Evolutionary conservation across 2,797 vertebrate species (phyloP).

Genomic region (Danio choprae): DNA sequence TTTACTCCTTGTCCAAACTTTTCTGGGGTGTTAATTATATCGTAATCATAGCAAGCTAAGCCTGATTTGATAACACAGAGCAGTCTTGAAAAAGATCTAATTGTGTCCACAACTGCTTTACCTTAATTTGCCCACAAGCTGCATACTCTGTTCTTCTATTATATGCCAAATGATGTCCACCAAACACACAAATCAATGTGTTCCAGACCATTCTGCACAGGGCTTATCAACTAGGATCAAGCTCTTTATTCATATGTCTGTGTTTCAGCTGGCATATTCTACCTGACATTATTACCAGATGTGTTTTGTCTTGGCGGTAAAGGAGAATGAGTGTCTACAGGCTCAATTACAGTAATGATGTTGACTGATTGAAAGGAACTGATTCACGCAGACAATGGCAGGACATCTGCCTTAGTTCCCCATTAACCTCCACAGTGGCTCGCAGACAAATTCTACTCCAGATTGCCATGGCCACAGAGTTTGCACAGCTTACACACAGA

Average conservation of each 20-base stretch:
- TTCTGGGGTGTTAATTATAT: slow-evolving; percentile 79
- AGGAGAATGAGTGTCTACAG: slow-evolving; percentile 68
- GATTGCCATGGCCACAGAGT: slow-evolving; percentile 66
- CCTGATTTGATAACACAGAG: slow-evolving; percentile 62
- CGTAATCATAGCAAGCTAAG: slow-evolving; percentile 77
- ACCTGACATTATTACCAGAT: slow-evolving; percentile 79
- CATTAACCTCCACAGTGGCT: slow-evolving; percentile 73
- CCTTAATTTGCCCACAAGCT: slow-evolving; percentile 62
- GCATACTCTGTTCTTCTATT: neutral
- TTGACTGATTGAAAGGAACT: slow-evolving; percentile 74
- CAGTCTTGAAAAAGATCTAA: neutral
- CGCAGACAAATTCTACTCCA: slow-evolving; percentile 70
- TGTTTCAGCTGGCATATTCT: slow-evolving; percentile 70
- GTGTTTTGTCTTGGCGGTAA: slow-evolving; percentile 73
- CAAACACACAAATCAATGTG: slow-evolving; percentile 33
- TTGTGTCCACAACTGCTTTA: neutral
- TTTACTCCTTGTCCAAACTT: slow-evolving; percentile 65
- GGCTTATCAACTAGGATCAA: slow-evolving; percentile 73
- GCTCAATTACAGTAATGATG: slow-evolving; percentile 77
- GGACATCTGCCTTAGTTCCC: slow-evolving; percentile 77
- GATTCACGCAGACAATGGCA: slow-evolving; percentile 74
- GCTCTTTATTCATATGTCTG: slow-evolving; percentile 67
- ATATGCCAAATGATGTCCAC: neutral
- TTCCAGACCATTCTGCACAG: slow-evolving; percentile 66
- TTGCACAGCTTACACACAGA: slow-evolving; percentile 51